Conservation (phyloP, 2,113 vertebrate genomes). For the Caranx melampygus region DNA sequence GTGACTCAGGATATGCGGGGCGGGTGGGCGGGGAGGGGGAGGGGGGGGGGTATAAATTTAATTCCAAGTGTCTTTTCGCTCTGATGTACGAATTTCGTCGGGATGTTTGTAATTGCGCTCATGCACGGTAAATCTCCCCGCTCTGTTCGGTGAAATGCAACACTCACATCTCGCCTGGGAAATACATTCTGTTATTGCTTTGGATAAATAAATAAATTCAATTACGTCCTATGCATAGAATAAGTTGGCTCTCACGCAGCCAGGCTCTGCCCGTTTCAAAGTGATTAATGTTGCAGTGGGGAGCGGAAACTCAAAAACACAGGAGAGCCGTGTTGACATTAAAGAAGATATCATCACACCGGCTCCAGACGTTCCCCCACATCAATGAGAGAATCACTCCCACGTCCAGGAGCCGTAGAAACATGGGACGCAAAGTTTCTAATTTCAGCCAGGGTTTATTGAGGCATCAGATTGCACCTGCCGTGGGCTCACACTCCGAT, state of each 20-base stretch:
- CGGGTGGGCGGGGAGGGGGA: no score
- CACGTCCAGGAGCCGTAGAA: conserved; percentile 35
- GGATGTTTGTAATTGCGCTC: conserved; percentile 52
- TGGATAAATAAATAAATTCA: conserved; percentile 77
- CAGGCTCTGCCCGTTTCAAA: conserved; percentile 47
- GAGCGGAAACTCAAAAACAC: conserved; percentile 49
- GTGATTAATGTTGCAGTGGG: conserved; percentile 62
- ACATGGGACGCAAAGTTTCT: conserved; percentile 68
- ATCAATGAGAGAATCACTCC: conserved; percentile 42
- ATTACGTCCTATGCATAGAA: conserved; percentile 62
- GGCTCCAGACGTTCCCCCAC: conserved; percentile 24
- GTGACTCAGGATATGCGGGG: conserved; percentile 20
- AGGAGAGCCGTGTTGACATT: conserved; percentile 64
- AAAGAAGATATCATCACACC: conserved; percentile 67
- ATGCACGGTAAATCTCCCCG: conserved; percentile 51
- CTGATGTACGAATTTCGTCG: conserved; percentile 41
- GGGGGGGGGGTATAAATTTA: not conserved
- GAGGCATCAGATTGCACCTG: conserved; percentile 73
- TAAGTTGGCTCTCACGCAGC: conserved; percentile 40
- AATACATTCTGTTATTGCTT: conserved; percentile 70
- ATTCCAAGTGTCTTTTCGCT: conserved; percentile 38
- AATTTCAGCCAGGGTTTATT: conserved; percentile 70
- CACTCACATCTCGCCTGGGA: conserved; percentile 64
- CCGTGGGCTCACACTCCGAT: conserved; percentile 62
- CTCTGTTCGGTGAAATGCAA: conserved; percentile 52